Conservation (phyloP, 1,140 invertebrate genomes). For the fruit fly (Drosophila melanogaster) region DNA sequence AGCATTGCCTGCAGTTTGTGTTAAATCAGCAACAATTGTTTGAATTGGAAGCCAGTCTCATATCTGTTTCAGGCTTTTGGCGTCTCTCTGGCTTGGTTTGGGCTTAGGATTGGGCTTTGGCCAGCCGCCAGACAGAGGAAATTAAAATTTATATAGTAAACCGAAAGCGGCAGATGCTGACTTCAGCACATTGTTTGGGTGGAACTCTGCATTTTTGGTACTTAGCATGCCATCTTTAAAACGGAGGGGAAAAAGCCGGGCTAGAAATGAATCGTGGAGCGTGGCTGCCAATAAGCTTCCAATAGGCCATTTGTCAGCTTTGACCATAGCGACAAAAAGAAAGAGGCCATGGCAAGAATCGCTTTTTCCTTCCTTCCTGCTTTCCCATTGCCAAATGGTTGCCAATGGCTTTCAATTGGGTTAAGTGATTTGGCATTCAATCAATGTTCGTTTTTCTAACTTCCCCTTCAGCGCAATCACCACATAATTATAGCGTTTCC, state of each 20-base stretch:
- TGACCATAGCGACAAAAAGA: slow-evolving; percentile 46
- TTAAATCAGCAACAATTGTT: slow-evolving; percentile 80
- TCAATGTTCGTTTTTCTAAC: slow-evolving; percentile 47
- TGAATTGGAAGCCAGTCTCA: slow-evolving; percentile 51
- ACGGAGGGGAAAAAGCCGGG: background rate
- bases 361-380: slow-evolving; percentile 23
- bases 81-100: slow-evolving; percentile 29
- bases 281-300: slow-evolving; percentile 74
- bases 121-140: slow-evolving; percentile 65
- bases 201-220: slow-evolving; percentile 49
- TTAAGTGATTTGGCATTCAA: slow-evolving; percentile 76
- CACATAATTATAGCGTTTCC: slow-evolving; percentile 62
- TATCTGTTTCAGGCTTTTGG: slow-evolving; percentile 48
- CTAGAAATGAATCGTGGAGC: slow-evolving; percentile 59
- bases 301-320: slow-evolving; percentile 72
- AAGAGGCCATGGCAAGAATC: slow-evolving; percentile 26
- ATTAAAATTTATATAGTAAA: slow-evolving; percentile 77
- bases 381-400: slow-evolving; percentile 62
- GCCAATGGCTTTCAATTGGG: slow-evolving; percentile 70
- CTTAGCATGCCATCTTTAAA: slow-evolving; percentile 63
- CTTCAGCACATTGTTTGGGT: slow-evolving; percentile 17
- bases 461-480: slow-evolving; percentile 1
- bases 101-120: slow-evolving; percentile 37
- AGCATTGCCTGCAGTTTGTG: slow-evolving; percentile 75
- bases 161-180: slow-evolving; percentile 53